Base-by-base conservation (phyloP, 2,797 vertebrate genomes). In the Acipenser transmontanus region DNA sequence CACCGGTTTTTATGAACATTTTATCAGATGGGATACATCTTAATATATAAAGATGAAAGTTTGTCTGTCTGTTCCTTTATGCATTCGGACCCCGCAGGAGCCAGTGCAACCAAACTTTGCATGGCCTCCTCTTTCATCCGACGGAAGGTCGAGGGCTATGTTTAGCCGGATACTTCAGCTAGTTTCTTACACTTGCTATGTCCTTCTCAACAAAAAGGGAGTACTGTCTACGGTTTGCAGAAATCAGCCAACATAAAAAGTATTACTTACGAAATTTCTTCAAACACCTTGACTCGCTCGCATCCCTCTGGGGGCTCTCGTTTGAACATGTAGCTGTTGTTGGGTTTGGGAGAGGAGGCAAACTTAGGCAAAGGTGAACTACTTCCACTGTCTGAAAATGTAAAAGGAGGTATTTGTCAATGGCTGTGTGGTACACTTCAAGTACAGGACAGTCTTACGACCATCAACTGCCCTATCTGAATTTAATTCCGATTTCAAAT, bases 271-370 rank as follows among this genome's bases (percentile, higher is more conserved):
- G 92, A 94, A 84, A 92, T 92, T 86, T 99, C 97, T 87, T 99
- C 97, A 86, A 97, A 99, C 82, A 96, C 97, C 86, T 98, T 98
- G 81, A 99, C 94, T 88, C 95, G 95, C 91, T 99, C 97, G 76
- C 97, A 99, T 91, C 97, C 97, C 86, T 99, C 97, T 50, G 97
- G 97, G 51, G 97, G 97, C 85, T 99, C 97, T 61, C 96, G 88
- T 91, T 99, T 98, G 89, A 99, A 99, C 97, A 99, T 98, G 88
- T 99, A 98, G 86, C 95, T 99, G 95, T 99, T 99, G 94, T 99
- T 99, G 83, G 97, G 97, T 90, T 99, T 99, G 81, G 97, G 97
- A 66, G 97, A 99, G 70, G 97, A 98, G 72, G 97, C 94, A 64
- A 98, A 98, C 89, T 99, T 99, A 79, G 95, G 97, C 78, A 99